Evolutionary conservation across 2,888 invertebrate species (phyloP).

Genomic region (Drosophila algonquin): DNA sequence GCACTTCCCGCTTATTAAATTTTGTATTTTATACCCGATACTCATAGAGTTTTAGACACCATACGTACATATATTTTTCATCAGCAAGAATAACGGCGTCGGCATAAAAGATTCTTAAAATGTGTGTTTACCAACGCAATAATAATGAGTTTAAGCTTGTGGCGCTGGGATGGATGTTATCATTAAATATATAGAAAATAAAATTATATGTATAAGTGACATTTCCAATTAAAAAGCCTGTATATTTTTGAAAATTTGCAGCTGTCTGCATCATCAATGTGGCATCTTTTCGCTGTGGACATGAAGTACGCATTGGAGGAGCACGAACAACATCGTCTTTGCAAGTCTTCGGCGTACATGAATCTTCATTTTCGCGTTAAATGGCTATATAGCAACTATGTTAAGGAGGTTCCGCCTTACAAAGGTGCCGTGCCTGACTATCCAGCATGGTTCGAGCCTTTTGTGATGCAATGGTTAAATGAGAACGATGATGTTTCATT

Average conservation of each 20-base stretch:
- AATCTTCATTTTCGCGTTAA: conserved; percentile 99
- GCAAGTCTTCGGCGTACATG: conserved; percentile 99
- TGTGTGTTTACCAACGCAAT: too few relatives aligned
- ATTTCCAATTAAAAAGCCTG: background rate
- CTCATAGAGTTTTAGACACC: too few relatives aligned
- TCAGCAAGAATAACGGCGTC: too few relatives aligned
- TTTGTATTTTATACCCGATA: too few relatives aligned
- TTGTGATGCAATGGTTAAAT: conserved; percentile 99
- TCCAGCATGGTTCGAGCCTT: conserved; percentile 99
- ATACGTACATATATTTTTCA: too few relatives aligned
- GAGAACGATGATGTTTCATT: conserved; percentile 99
- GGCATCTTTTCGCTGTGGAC: conserved; percentile 97
- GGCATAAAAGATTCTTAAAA: too few relatives aligned
- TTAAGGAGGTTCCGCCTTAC: conserved; percentile 98
- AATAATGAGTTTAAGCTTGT: too few relatives aligned
- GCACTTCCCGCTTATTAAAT: too few relatives aligned
- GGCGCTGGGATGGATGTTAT: too few relatives aligned
- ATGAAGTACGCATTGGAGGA: conserved; percentile 99
- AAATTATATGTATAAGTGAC: background rate
- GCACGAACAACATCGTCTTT: conserved; percentile 96
- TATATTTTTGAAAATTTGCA: conserved; percentile 83
- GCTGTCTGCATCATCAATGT: conserved; percentile 98
- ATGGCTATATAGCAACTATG: conserved; percentile 99
- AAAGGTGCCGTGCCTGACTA: conserved; percentile 99
- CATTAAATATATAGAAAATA: background rate